Base-by-base conservation (phyloP, 1,140 invertebrate species). In the Micrasema longulum region DNA sequence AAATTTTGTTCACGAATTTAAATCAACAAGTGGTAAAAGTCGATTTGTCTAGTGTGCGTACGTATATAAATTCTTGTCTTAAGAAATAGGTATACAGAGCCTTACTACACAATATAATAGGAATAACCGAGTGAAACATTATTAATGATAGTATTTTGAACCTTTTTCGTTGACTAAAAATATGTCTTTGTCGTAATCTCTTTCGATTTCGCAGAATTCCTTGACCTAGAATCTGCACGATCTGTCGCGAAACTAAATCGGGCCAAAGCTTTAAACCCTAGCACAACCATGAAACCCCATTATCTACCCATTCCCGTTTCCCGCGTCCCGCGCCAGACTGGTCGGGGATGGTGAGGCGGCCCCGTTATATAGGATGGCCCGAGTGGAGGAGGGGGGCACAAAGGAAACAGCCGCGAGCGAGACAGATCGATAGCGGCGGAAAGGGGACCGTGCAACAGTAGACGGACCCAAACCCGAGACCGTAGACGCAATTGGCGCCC, bases 371-470 rank as follows among this genome's bases (percentile, higher is more conserved):
- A 63, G 16, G 14, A n/a, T 14, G 60, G 23, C 23, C 65, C 31
- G n/a, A 9, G 11, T 26, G 0, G 62, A 16, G n/a, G 31, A 22
- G 14, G 4, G 11, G 31, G 62, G 23, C 43, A 65, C 63, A 65
- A 65, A 65, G 63, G 63, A 65, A 65, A 31, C 43, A 65, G 65
- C 45, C 65, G 48, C 35, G 48, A 67, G 48, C 65, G 65, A 67
- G 65, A 67, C 65, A 53, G 65, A 67, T 67, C 65, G 65, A 67
- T 67, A 53, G 45, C 48, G 14, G 48, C 12, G 12, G 65, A 31
- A 35, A 38, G 65, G 45, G 50, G 45, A 23, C 48, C 47, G 65
- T 65, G 63, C 63, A 65, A 65, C 63, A 65, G 65, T 52, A 53
- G 65, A 53, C 47, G 47, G 14, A 52, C 50, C 35, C 65, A 31